Base-by-base conservation (phyloP, 2,888 invertebrate genomes). In the Protophormia terraenovae region DNA sequence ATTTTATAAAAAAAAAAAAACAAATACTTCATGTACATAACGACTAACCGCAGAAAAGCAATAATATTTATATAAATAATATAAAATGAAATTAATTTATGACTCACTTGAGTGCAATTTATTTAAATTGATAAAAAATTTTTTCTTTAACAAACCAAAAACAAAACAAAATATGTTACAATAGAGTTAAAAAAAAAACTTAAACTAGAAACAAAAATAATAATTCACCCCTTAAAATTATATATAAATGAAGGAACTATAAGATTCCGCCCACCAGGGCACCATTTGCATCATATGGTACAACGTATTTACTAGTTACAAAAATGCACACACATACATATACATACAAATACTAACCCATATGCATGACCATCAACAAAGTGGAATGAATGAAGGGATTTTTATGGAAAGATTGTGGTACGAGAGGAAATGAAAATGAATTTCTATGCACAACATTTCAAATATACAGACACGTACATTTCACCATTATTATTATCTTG, bases 91-190 rank as follows among this genome's bases (percentile, higher is more conserved):
- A 60, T 81, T 86, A 90, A 90, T 90, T 90, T 90, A 90, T 89
- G 88, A 86, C 87, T 87, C 90, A 88, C 90, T 90, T 88, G 90
- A 87, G 90, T 88, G 86, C 89, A 89, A 90, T 90, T 89, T 88
- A 89, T 90, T 89, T 89, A 88, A 90, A 90, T 90, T 90, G 91
- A 91, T 90, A 50, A 72, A 90, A 88, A 88, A 83, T 83, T 84
- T 87, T 38, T 50, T 27, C 3, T 41, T 58, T 22, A 41, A 58
- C 16, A 32, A 41, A n/a, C n/a, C n/a, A n/a, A n/a, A n/a, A n/a
- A n/a, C n/a, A n/a, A 41, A 24, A 60, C 27, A 41, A 45, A 35
- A 1, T 71, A 14, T 19, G 27, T 10, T 35, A 71, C 47, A 80
- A 66, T 41, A 82, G 24, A 64, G 62, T 66, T 35, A 27, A 60